Evolutionary conservation across 2,113 vertebrate genomes (phyloP), one percentile per base, ranked within the genome.

Genomic region (Gulo gulo): DNA sequence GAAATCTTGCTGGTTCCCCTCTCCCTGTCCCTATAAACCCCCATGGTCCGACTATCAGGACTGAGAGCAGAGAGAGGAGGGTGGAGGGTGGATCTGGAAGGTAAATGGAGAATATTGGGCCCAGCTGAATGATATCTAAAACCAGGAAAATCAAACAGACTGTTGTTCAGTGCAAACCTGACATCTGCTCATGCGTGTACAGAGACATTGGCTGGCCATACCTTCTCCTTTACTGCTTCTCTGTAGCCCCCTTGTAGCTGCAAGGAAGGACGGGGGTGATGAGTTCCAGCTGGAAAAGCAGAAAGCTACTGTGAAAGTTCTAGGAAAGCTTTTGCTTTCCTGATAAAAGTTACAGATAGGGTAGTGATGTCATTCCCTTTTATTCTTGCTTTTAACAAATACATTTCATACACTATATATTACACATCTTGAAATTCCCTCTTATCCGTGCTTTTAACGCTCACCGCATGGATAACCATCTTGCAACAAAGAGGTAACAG

Each of bases 1-100:
- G n/a, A 47, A 86, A 63, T 26, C n/a, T 50, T 61, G 26, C 52
- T 39, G 11, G 4, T 14, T 63, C 24, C 29, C 3, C 9, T 4
- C 7, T 2, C 20, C 12, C 12, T 4, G 14, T 5, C 11, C 12
- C 47, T 7, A 0, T 14, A 50, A 34, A 31, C 3, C 10, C 10
- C 34, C 12, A 26, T 14, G 29, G 8, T n/a, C 34, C 69, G n/a
- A 55, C 6, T 73, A 15, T 16, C 15, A 47, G 69, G 29, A 16
- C 34, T 34, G 20, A 69, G 39, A 52, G 9, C 34, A 42, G 71
- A 29, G 39, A 34, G 55, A 42, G 16, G 29, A 61, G 21, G 18
- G n/a, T 42, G 91, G 59, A 59, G 14, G 59, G 24, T n/a, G 34
- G 42, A 39, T 71, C 29, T 67, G 15, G 20, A 73, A 39, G 52